Evolutionary conservation across 2,797 vertebrate species (phyloP).

Genomic region (Gymnothorax javanicus): DNA sequence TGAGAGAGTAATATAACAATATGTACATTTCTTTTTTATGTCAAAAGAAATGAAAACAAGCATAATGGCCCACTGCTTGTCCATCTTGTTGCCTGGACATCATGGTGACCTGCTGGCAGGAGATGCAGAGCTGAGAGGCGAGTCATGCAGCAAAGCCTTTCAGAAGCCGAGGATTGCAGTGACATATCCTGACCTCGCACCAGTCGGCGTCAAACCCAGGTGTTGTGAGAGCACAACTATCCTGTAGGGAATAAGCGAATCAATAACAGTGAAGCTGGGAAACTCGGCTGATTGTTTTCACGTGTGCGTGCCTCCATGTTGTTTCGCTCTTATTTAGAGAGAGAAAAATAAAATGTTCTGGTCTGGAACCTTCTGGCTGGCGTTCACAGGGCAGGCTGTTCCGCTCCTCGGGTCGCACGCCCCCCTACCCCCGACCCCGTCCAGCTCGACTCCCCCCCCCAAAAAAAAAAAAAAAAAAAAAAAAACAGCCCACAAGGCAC

Average conservation of each 20-base stretch:
- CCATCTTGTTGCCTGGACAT: constrained; percentile 16
- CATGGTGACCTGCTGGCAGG: not conserved
- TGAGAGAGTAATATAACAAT: not conserved
- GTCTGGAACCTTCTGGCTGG: constrained; percentile 47
- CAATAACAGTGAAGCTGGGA: constrained; percentile 44
- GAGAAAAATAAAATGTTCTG: constrained; percentile 50
- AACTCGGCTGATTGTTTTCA: constrained; percentile 39
- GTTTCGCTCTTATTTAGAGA: constrained; percentile 69
- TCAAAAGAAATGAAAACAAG: not conserved
- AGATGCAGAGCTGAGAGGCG: not conserved
- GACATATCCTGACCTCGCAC: constrained; percentile 45
- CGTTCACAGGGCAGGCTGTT: constrained; percentile 49
- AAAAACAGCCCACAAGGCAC: constrained; percentile 54
- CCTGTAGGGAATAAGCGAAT: constrained; percentile 45
- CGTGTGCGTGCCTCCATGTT: constrained; percentile 66
- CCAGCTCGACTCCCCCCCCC: not conserved
- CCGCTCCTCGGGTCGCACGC: constrained; percentile 59
- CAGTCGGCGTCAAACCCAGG: constrained; percentile 24
- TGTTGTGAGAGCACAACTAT: constrained; percentile 29
- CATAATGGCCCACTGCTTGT: constrained; percentile 9
- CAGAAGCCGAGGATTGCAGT: constrained; percentile 36
- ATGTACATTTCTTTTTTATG: too few species aligned
- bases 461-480: not conserved
- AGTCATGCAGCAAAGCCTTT: not conserved
- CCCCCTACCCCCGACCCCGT: constrained; percentile 62